Evolutionary conservation across 2,113 vertebrate genomes (phyloP).

Genomic region (Tricholaema leucomelas): DNA sequence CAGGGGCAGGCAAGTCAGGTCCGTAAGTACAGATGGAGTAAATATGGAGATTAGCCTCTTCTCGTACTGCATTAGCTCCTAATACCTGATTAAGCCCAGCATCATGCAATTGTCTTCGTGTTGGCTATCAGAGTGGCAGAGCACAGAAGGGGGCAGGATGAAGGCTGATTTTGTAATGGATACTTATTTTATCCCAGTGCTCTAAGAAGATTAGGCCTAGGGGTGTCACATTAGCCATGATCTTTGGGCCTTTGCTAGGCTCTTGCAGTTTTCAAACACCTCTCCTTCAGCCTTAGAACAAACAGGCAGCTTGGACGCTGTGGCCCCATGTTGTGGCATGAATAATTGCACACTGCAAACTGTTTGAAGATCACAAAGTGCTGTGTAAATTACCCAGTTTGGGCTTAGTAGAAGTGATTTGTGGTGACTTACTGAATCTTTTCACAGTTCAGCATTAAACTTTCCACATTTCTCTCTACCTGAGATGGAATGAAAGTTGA

Average conservation of each 20-base stretch:
- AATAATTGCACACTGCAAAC: constrained; percentile 82
- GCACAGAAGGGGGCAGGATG: constrained; percentile 87
- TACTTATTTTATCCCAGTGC: constrained; percentile 95
- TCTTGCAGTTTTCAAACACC: constrained; percentile 87
- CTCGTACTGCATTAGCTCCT: constrained; percentile 90
- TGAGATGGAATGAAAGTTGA: constrained; percentile 38
- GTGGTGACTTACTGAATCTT: constrained; percentile 80
- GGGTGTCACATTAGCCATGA: constrained; percentile 97
- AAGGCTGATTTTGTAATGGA: constrained; percentile 98
- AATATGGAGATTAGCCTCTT: constrained; percentile 96
- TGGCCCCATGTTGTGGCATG: constrained; percentile 83
- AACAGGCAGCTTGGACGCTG: constrained; percentile 80
- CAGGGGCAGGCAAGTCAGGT: constrained; percentile 83
- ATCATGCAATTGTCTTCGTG: constrained; percentile 91
- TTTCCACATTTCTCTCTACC: constrained; percentile 61
- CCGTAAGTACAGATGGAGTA: constrained; percentile 92
- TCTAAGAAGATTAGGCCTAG: constrained; percentile 99
- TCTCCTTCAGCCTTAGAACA: constrained; percentile 82
- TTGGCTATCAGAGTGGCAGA: constrained; percentile 88
- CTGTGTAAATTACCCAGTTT: constrained; percentile 82
- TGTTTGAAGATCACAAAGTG: constrained; percentile 83
- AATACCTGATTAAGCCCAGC: constrained; percentile 97
- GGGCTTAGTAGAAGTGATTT: constrained; percentile 76
- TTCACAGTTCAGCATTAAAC: constrained; percentile 78
- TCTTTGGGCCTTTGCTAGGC: constrained; percentile 88